A percentile compares a stretch with the other conserved stretches of the same genome.
These are phyloP conservation scores for Diabrotica undecimpunctata DNA, from an alignment of 1,140 invertebrate genomes.

Conservation along the genomic window DNA sequence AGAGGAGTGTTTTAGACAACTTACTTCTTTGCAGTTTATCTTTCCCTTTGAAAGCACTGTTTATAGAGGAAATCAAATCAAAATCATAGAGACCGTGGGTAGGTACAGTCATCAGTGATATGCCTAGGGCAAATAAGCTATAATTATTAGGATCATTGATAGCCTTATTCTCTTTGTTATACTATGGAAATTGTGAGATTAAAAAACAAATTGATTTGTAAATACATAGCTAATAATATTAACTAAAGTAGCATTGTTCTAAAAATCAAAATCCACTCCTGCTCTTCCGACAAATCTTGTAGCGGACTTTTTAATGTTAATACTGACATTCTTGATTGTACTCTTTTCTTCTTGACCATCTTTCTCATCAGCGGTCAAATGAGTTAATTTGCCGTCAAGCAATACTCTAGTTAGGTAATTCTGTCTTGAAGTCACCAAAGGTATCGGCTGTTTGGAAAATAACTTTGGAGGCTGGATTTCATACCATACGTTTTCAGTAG, in stretches of 20 bases:
- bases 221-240: too few relatives aligned
- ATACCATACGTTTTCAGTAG: constrained; percentile 10
- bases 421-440: constrained; percentile 4
- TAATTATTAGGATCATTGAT: too few relatives aligned
- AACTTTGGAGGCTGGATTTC: constrained; percentile 2
- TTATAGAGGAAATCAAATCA: too few relatives aligned
- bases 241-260: neutral
- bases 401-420: constrained; percentile 6
- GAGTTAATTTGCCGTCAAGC: constrained; percentile 4
- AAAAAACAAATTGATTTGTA: too few relatives aligned
- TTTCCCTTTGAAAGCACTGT: too few relatives aligned
- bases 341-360: neutral
- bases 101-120: too few relatives aligned
- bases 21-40: too few relatives aligned
- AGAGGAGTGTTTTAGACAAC: too few relatives aligned
- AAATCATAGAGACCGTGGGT: too few relatives aligned
- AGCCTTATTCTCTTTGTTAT: too few relatives aligned
- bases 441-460: neutral
- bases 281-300: constrained; percentile 5
- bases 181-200: too few relatives aligned
- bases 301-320: constrained; percentile 14
- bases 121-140: too few relatives aligned
- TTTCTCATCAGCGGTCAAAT: neutral
- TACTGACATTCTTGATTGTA: constrained; percentile 10
- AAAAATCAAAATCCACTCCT: constrained; percentile 7